Base-by-base conservation (phyloP, 2,888 invertebrate genomes). In the Phengaris arion region DNA sequence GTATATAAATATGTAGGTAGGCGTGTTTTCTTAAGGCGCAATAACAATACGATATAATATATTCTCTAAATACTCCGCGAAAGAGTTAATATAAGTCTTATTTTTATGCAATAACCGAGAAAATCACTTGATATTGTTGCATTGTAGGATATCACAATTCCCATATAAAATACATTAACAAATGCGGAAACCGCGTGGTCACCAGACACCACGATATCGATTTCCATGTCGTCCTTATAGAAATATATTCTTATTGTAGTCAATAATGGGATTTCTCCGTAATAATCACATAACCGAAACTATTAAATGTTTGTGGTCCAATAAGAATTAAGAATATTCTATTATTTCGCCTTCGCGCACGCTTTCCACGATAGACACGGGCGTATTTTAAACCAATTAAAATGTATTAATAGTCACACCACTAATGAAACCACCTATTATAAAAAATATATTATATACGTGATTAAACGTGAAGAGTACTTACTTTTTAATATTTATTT, bases 401-500 rank as follows among this genome's bases (percentile, higher is more conserved):
- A 72, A 70, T n/a, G 22, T 22, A 70, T 70, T 51, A 70, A 52
- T 70, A 72, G 48, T 51, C 22, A 15, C 51, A 52, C 13, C 35
- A 70, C 70, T 51, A 51, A 10, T 12, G 35, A 64, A 45, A 35
- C 12, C 64, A 64, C 35, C 64, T 54, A 22, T 12, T 35, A 8
- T 54, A 72, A 9, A 52, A 72, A 52, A n/a, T 69, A 54, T 72
- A 12, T 76, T 69, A 35, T 69, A 54, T 78, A 72, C 73, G 77
- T 45, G 35, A 22, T 68, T 46, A 48, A 64, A 15, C 35, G 74
- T 57, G 55, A 55, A 45, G 35, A 15, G 15, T 82, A 92, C 92
- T 93, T 85, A 93, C 92, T 92, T 90, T 86, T 81, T 81, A 85
- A 85, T 85, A 85, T 83, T 84, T 70, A 70, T 82, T 87, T 90